phyloP scores from a whole-genome alignment of 35 echinoderm and acorn worm species.

The Ptychodera flava region DNA sequence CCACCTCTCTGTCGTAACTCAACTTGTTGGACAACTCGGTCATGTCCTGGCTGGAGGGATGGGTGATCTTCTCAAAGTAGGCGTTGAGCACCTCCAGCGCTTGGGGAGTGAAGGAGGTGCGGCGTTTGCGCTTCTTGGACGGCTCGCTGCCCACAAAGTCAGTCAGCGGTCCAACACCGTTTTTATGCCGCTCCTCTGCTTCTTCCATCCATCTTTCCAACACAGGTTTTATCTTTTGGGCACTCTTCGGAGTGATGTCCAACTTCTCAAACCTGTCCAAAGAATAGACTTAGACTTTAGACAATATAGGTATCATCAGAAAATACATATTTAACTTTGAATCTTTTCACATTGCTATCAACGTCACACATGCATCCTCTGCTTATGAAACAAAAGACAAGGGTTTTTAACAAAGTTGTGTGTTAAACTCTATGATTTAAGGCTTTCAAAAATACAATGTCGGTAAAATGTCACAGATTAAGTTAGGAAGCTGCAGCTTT shows the following conservation, averaged over 20 bases:
- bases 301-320: too few species aligned
- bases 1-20: conserved; percentile 93
- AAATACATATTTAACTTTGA: too few species aligned
- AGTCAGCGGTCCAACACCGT: conserved; percentile 87
- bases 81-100: conserved; percentile 84
- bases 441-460: too few species aligned
- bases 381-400: too few species aligned
- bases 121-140: conserved; percentile 94
- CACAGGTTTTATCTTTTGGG: conserved; percentile 99
- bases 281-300: too few species aligned
- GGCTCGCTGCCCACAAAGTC: conserved; percentile 98
- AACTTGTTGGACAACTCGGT: conserved; percentile 77
- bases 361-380: too few species aligned
- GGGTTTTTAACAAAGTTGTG: too few species aligned
- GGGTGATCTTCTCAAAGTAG: conserved; percentile 97
- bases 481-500: too few species aligned
- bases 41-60: conserved; percentile 92
- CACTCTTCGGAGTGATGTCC: conserved; percentile 97
- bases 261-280: conserved; percentile 97
- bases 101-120: conserved; percentile 98
- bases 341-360: too few species aligned
- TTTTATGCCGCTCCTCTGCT: conserved; percentile 99
- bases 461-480: too few species aligned
- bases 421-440: too few species aligned
- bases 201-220: conserved; percentile 98